Percentiles rank a stretch among this genome's conserved stretches.
Evolutionary conservation across 2,888 invertebrate genomes (phyloP).

Genomic region (Loripinus fragilis): DNA sequence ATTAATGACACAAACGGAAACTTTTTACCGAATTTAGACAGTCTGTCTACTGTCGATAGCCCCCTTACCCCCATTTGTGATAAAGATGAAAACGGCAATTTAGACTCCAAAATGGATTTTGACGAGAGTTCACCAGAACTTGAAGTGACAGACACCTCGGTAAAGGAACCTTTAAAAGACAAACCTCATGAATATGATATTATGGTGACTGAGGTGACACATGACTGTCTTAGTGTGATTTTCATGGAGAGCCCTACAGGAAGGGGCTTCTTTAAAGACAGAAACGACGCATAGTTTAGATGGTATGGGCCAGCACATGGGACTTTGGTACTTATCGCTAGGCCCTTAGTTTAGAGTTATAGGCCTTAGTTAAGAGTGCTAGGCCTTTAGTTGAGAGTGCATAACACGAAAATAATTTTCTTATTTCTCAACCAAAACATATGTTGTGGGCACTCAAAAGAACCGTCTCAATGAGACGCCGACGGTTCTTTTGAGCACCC

Average conservation of each 20-base stretch:
- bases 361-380: too few relatives aligned
- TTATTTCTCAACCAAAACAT: too few relatives aligned
- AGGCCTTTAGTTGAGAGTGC: too few relatives aligned
- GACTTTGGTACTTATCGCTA: too few relatives aligned
- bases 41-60: background rate
- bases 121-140: background rate
- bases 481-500: too few relatives aligned
- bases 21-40: background rate
- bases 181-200: constrained; percentile 50
- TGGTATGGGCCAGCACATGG: too few relatives aligned
- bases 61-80: background rate
- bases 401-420: too few relatives aligned
- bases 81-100: background rate
- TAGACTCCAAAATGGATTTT: background rate
- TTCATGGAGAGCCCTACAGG: constrained; percentile 74
- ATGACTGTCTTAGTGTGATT: constrained; percentile 73
- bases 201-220: constrained; percentile 75
- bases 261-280: constrained; percentile 72
- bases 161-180: background rate
- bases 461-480: too few relatives aligned
- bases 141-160: background rate
- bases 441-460: too few relatives aligned
- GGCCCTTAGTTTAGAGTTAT: too few relatives aligned
- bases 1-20: constrained; percentile 11
- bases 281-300: background rate